Base-by-base conservation (phyloP, 2,797 vertebrate genomes). In the Novumbra hubbsi region DNA sequence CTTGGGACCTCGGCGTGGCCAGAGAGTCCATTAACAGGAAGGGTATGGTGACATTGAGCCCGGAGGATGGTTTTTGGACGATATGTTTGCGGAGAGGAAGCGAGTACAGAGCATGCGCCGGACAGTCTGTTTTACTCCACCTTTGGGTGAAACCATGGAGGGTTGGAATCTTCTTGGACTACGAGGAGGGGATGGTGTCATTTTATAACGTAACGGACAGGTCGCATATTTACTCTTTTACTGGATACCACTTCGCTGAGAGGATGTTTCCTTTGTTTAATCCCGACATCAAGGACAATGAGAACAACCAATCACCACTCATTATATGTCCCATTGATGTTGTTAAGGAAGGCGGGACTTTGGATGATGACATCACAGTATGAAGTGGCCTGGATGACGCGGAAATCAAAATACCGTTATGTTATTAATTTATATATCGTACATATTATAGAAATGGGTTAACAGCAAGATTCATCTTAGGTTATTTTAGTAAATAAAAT, bases 1-100 rank as follows among this genome's bases (percentile, higher is more conserved):
- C 89, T 0, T 96, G 95, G 94, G 91, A 94, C 4, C 55, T 96
- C 45, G 95, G 95, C 0, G 85, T 96, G n/a, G 95, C 93, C 38
- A 86, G 30, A 14, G 81, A 83, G 74, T 88, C 85, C 0, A 87
- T 91, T 27, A 83, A 48, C 55, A 87, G 94, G 73, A 95, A 94
- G 71, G 94, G 94, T 9, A 32, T 81, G 74, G 88, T 93, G 68
- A 91, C 87, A 0, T 80, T 93, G 82, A 86, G 88, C 71, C 93
- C 92, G 0, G 82, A 88, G 34, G 84, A 92, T 0, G 92, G 92
- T 0, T 92, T 86, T 9, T 93, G 91, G 92, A 49, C 88, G 0
- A 28, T 94, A 3, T 93, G 91, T 74, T 19, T 93, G 77, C 88
- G 93, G 77, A 79, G 66, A 14, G 87, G 81, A 68, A 68, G 49